These are phyloP conservation scores for Borostomias antarcticus DNA, from an alignment of 2,797 vertebrate species.

Conservation along the genomic window DNA sequence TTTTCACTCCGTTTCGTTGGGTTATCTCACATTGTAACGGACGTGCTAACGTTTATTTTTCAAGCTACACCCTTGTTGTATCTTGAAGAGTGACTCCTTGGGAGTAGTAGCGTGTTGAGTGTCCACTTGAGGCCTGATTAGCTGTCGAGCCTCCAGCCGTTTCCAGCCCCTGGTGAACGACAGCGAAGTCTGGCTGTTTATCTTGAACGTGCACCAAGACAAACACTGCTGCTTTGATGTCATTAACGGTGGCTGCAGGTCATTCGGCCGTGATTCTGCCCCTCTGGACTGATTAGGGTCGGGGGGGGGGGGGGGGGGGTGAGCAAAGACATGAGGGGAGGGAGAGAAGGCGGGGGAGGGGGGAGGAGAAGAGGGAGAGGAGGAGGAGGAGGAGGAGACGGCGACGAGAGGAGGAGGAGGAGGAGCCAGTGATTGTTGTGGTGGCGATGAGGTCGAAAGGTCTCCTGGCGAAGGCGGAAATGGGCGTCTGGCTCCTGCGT, in stretches of 20 bases:
- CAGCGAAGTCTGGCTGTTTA: too few species aligned
- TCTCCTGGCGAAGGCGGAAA: constrained; percentile 28
- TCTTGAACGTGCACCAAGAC: constrained; percentile 46
- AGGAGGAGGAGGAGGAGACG: constrained; percentile 21
- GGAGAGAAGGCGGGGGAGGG: constrained; percentile 23
- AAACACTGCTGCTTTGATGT: constrained; percentile 39
- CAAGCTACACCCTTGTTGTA: too few species aligned
- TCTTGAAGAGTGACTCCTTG: neutral
- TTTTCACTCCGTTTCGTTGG: too few species aligned
- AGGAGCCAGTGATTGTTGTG: constrained; percentile 23
- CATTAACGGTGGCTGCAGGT: constrained; percentile 21
- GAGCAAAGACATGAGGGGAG: constrained; percentile 30
- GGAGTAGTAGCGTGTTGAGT: constrained; percentile 11
- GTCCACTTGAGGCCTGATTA: neutral
- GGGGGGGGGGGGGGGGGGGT: constrained; percentile 24
- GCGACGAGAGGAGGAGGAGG: constrained; percentile 17
- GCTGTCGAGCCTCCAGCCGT: constrained; percentile 17
- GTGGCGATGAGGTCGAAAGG: constrained; percentile 23
- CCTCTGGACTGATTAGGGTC: constrained; percentile 26
- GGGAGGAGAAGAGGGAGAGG: neutral
- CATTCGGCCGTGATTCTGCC: constrained; percentile 12
- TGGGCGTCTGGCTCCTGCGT: constrained; percentile 10
- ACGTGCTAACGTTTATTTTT: too few species aligned
- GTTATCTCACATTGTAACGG: too few species aligned
- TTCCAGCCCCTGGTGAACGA: too few species aligned